Base-by-base conservation (phyloP, 2,888 invertebrate species). In the Cantharis lateralis region DNA sequence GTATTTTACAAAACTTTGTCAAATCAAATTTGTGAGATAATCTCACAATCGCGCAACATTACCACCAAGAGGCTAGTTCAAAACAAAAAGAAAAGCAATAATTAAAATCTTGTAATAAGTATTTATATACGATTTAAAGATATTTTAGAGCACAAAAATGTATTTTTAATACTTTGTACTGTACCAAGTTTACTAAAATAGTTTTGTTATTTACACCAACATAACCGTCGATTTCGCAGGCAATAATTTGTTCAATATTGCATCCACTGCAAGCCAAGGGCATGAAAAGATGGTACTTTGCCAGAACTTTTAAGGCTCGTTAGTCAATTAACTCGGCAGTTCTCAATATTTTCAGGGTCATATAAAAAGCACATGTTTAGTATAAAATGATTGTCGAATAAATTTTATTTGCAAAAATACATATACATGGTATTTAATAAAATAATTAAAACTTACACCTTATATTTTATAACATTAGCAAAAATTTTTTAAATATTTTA, bases 401-500 rank as follows among this genome's bases (percentile, higher is more conserved):
- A 48, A 48, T 48, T 48, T 48, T 48, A 48, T 48, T 48, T 48
- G 48, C 32, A 48, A 48, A 48, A 48, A 48, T 48, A 48, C 48
- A 48, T 48, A 48, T n/a, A 48, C 48, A 48, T 48, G 48, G 48
- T 48, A 48, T n/a, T 48, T 9, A 48, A 48, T 48, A 48, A 66
- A 66, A 66, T 20, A 66, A 15, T 13, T 66, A 66, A 66, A 66
- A 66, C 64, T 66, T 66, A 66, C 64, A 66, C 64, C 64, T 66
- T 20, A 66, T 48, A n/a, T n/a, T 48, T 48, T 48, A n/a, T n/a
- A 66, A 66, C 64, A 66, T 20, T 66, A 66, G 64, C 64, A 66
- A 66, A 66, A 66, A 18, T 66, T 72, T 68, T 18, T 72, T 72
- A 64, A 72, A 72, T 72, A 72, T 26, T 69, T 62, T 73, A 32